phyloP scores from a whole-genome alignment of 1,140 invertebrate genomes.

The Drosophila parabipectinata region DNA sequence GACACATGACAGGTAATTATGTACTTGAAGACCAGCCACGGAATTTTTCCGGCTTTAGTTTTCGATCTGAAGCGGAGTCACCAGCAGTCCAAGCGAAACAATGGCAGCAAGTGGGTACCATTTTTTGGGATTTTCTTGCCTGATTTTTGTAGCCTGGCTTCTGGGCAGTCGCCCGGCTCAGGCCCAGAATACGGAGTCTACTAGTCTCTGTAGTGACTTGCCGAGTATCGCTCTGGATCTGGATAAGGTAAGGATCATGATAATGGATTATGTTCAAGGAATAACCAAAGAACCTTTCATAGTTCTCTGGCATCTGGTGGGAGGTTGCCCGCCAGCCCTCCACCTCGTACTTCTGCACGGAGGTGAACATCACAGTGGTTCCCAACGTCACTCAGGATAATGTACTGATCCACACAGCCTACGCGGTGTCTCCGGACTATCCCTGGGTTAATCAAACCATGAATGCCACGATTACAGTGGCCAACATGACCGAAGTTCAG shows the following conservation, averaged over 20 bases:
- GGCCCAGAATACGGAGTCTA: constrained; percentile 8
- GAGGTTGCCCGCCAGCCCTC: constrained; percentile 66
- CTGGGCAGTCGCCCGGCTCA: constrained; percentile 10
- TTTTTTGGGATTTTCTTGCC: constrained; percentile 7
- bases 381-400: constrained; percentile 11
- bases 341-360: constrained; percentile 42
- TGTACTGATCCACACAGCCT: constrained; percentile 62
- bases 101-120: constrained; percentile 28
- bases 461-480: constrained; percentile 55
- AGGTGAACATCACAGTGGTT: constrained; percentile 57
- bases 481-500: not conserved
- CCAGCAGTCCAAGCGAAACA: constrained; percentile 27
- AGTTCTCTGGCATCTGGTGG: constrained; percentile 73
- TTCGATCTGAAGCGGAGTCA: constrained; percentile 20
- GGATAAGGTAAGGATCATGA: constrained; percentile 19
- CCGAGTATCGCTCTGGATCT: constrained; percentile 22
- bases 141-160: constrained; percentile 21
- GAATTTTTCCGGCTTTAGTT: constrained; percentile 18
- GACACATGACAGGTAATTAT: constrained; percentile 35
- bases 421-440: constrained; percentile 48
- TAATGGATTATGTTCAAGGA: too few relatives aligned
- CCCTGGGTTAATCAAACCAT: constrained; percentile 77
- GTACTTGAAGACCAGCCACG: not conserved
- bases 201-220: constrained; percentile 2
- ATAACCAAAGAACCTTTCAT: too few relatives aligned